Base-by-base conservation (phyloP, 2,888 invertebrate species). In the Deladenus siricidicola region DNA sequence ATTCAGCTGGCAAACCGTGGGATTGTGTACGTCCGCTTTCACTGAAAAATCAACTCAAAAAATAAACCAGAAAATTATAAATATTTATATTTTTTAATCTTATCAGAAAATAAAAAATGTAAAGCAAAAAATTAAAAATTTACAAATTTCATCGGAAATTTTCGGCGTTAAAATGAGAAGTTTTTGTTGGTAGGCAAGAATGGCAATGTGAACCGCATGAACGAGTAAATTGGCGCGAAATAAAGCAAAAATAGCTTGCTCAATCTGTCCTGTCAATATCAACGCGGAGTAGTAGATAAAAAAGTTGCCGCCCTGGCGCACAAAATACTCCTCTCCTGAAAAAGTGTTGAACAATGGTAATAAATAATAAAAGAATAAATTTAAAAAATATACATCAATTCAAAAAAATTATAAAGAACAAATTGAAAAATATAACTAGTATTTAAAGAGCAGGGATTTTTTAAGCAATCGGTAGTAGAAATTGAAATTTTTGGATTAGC, bases 281-380 rank as follows among this genome's bases (percentile, higher is more conserved):
- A 77, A 67, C 8, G 73, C 76, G 6, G 75, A 68, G 66, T 73
- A 76, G 62, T 66, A 77, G 52, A 72, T 59, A 45, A 65, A 63
- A 61, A 58, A 71, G 44, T 71, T 68, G 8, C 70, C 66, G 2
- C 68, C 65, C n/a, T 69, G 70, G 6, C 63, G 56, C 69, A 77
- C 71, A 52, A 77, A 77, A 56, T 76, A 78, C 28, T 68, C 64
- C 62, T 76, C 77, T 30, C 76, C 73, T 73, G 51, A 47, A 71
- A 67, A 28, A 29, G 19, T 30, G 8, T 19, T 14, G 4, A 44
- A 39, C 23, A 34, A 34, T n/a, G n/a, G n/a, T n/a, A n/a, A n/a
- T n/a, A n/a, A n/a, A n/a, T n/a, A n/a, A n/a, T n/a, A n/a, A n/a
- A n/a, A n/a, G n/a, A n/a, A n/a, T n/a, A n/a, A n/a, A n/a, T n/a